Evolutionary conservation across 2,797 vertebrate genomes (phyloP).

Genomic region (Fratercula arctica): DNA sequence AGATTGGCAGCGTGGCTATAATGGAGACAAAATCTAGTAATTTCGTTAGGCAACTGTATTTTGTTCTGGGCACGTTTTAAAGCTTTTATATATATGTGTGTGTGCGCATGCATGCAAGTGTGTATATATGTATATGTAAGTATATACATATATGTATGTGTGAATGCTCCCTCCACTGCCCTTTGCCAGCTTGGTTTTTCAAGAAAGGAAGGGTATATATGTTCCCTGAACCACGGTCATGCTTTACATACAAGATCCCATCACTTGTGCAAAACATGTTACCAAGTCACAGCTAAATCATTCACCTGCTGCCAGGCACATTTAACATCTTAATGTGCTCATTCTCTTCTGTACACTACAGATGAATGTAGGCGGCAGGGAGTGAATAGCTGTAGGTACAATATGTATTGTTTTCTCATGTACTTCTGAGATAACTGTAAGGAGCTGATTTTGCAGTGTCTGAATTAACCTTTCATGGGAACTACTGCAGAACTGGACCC

Average conservation of each 20-base stretch:
- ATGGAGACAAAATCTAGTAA: background rate
- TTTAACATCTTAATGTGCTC: background rate
- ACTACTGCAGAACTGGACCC: background rate
- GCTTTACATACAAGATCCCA: background rate
- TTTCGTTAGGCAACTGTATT: background rate
- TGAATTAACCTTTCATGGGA: background rate
- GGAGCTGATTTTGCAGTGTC: background rate
- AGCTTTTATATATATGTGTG: background rate
- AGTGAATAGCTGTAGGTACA: background rate
- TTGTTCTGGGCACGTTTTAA: background rate
- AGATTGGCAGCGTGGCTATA: background rate
- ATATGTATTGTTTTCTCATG: background rate
- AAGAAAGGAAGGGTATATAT: background rate
- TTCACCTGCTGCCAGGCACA: background rate
- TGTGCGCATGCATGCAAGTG: background rate
- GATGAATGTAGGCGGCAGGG: background rate
- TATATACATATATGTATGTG: fast-evolving
- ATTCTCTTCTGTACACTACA: background rate
- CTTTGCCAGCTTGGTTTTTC: background rate
- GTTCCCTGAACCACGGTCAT: background rate
- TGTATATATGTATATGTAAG: background rate
- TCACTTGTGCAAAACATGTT: background rate
- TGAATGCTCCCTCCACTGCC: background rate
- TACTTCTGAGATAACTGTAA: background rate
- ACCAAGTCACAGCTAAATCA: background rate